Conservation (phyloP, 2,888 invertebrate genomes). For the Catonia carolina region DNA sequence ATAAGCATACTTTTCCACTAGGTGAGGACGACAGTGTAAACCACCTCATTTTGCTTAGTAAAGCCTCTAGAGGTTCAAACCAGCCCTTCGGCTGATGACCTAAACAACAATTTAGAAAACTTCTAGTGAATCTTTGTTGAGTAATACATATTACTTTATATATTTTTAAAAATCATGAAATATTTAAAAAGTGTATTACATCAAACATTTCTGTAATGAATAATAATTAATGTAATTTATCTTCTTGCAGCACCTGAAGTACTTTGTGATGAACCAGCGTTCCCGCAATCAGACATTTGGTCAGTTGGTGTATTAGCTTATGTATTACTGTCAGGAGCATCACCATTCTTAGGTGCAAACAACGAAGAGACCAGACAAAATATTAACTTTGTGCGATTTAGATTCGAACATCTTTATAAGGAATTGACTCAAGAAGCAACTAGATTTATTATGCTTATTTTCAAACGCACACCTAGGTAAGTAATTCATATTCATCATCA, state of each 20-base stretch:
- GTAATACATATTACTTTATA: no score
- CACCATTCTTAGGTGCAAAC: conserved; percentile 81
- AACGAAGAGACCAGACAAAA: conserved; percentile 84
- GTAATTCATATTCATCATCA: conserved; percentile 33
- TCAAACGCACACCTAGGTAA: conserved; percentile 89
- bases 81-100: no score
- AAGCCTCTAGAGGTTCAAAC: no score
- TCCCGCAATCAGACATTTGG: conserved; percentile 93
- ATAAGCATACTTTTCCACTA: no score
- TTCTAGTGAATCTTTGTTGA: no score
- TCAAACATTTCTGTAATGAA: no score
- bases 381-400: conserved; percentile 83
- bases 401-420: conserved; percentile 89
- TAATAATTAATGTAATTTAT: conserved; percentile 5
- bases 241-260: conserved; percentile 79
- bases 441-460: conserved; percentile 89
- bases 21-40: no score
- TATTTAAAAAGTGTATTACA: no score
- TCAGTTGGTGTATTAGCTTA: conserved; percentile 88
- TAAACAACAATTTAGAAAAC: no score
- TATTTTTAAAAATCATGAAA: no score
- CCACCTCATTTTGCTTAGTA: no score
- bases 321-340: conserved; percentile 83
- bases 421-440: conserved; percentile 91
- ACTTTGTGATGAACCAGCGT: conserved; percentile 76